Percentiles rank a stretch among this genome's conserved stretches.
Evolutionary conservation across 2,113 vertebrate genomes (phyloP).

Genomic region (Glaucomys volans): DNA sequence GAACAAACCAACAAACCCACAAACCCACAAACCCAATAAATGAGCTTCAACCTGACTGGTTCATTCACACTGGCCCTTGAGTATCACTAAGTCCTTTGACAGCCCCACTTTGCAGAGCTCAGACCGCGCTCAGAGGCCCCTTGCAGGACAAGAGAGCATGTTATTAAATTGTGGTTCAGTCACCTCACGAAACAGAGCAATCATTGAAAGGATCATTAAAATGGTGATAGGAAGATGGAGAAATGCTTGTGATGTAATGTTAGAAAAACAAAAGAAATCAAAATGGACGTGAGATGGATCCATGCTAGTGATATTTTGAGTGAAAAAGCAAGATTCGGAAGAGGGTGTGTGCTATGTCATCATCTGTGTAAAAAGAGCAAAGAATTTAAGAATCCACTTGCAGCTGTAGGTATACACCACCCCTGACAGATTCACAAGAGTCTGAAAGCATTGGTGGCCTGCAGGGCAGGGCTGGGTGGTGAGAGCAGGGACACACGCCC

Average conservation of each 20-base stretch:
- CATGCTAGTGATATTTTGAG: background rate
- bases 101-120: too few relatives aligned
- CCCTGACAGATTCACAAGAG: background rate
- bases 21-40: background rate
- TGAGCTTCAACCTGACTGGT: accelerated
- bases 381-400: background rate
- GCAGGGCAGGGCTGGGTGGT: background rate
- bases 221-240: background rate
- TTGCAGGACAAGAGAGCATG: too few relatives aligned
- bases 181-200: background rate
- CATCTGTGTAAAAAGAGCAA: background rate
- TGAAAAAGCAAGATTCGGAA: background rate
- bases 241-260: background rate
- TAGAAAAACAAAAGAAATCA: background rate
- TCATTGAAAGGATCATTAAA: background rate
- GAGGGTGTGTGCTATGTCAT: too few relatives aligned
- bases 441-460: background rate
- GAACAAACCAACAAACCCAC: too few relatives aligned
- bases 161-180: background rate
- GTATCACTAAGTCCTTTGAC: background rate
- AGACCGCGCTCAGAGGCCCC: background rate
- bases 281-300: background rate
- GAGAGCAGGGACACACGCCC: background rate
- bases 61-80: accelerated
- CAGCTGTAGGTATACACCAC: background rate